Percentiles rank a stretch among this genome's conserved stretches.
Conservation (phyloP, 2,113 vertebrate genomes). For the Gila orcuttii region DNA sequence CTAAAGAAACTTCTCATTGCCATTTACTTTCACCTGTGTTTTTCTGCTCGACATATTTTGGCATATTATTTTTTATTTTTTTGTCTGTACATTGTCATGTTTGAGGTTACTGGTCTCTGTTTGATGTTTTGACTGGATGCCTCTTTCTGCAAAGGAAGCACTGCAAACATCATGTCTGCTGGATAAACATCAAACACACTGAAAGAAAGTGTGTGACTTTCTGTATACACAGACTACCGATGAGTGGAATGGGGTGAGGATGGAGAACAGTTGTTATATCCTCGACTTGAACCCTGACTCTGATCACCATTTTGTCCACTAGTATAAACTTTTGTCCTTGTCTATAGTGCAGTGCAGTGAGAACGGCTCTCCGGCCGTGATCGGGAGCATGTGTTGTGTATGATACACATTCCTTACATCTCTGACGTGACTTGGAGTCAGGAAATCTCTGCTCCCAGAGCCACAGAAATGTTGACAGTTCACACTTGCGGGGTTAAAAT, state of each 20-base stretch:
- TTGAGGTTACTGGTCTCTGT: constrained; percentile 5
- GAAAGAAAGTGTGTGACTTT: not conserved
- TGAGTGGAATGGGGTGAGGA: not conserved
- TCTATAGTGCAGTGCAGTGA: not conserved
- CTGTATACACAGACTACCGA: not conserved
- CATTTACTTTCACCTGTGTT: not conserved
- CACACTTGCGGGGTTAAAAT: constrained; percentile 54
- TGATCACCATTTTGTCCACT: not conserved
- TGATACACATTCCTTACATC: constrained; percentile 41
- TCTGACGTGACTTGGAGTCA: constrained; percentile 37
- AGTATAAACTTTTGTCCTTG: not conserved
- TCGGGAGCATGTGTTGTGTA: constrained; percentile 15
- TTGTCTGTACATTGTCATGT: constrained; percentile 13
- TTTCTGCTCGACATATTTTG: not conserved
- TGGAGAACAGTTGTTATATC: not conserved
- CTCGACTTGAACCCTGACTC: not conserved
- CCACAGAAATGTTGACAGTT: constrained; percentile 36
- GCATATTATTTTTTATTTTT: not conserved
- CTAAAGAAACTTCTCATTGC: not conserved
- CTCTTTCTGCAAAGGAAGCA: constrained; percentile 8
- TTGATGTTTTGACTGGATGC: constrained; percentile 25
- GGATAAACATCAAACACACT: not conserved
- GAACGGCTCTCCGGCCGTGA: not conserved
- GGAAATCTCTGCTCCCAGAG: constrained; percentile 33
- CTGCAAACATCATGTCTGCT: not conserved